phyloP scores from a whole-genome alignment of 2,797 vertebrate genomes.

The Sebastiscus albofasciatus region DNA sequence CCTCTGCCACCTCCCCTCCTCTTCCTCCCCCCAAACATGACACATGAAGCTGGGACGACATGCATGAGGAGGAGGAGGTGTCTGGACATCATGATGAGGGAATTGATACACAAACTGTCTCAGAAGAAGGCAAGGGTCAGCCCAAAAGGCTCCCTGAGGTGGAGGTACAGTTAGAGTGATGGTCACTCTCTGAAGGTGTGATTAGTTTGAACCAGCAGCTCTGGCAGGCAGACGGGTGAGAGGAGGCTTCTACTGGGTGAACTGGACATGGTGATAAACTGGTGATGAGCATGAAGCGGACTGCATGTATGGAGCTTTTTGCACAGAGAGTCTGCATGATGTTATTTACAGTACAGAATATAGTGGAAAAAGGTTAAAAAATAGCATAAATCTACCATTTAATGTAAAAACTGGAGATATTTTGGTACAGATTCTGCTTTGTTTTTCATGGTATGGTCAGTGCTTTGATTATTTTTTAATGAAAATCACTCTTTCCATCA shows the following conservation, averaged over 20 bases:
- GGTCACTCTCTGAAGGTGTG: constrained; percentile 16
- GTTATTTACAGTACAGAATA: not conserved
- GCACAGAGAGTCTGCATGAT: not conserved
- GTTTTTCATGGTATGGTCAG: not conserved
- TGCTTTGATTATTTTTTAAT: not conserved
- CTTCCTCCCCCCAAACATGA: constrained; percentile 2
- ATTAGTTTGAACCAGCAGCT: constrained; percentile 36
- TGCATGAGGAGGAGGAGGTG: not conserved
- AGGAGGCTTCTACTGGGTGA: not conserved
- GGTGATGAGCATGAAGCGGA: constrained; percentile 20
- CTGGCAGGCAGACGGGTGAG: constrained; percentile 16
- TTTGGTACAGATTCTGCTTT: not conserved
- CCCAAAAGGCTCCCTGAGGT: constrained; percentile 25
- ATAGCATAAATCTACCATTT: not conserved
- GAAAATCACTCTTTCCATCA: not conserved
- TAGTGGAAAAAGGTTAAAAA: not conserved
- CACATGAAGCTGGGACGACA: constrained; percentile 16
- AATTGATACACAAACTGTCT: constrained; percentile 16
- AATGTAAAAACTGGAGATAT: not conserved
- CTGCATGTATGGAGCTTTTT: not conserved
- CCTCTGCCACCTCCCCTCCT: not conserved
- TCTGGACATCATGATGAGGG: constrained; percentile 30
- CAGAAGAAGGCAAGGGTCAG: constrained; percentile 31
- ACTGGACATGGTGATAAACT: constrained; percentile 20
- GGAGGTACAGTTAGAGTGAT: constrained; percentile 45